Evolutionary conservation across 1,140 invertebrate species (phyloP).

Genomic region (Liolophura sinensis): DNA sequence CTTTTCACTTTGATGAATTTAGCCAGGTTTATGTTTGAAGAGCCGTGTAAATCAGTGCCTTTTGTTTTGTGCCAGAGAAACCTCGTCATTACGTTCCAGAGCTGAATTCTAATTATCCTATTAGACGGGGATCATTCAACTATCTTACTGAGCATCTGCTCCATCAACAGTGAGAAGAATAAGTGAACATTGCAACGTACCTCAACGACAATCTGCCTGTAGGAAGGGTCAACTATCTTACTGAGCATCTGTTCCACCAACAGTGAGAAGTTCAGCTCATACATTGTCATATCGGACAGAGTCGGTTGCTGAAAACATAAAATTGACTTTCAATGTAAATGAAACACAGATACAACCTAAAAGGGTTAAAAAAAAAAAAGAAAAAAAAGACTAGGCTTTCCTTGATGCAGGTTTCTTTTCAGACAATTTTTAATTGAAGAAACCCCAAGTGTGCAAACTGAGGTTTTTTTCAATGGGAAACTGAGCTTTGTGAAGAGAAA

Average conservation of each 20-base stretch:
- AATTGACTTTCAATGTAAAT: slow-evolving; percentile 5
- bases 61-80: background rate
- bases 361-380: slow-evolving; percentile 1
- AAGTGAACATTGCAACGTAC: slow-evolving; percentile 42
- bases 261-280: slow-evolving; percentile 95
- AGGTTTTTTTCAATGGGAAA: too few relatives aligned
- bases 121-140: too few relatives aligned
- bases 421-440: too few relatives aligned
- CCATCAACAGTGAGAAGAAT: background rate
- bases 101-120: too few relatives aligned
- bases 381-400: background rate
- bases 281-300: slow-evolving; percentile 92
- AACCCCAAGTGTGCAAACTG: too few relatives aligned
- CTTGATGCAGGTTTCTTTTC: too few relatives aligned
- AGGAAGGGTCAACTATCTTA: slow-evolving; percentile 82
- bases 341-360: background rate
- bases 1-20: background rate
- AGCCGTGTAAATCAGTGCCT: background rate
- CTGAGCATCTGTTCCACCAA: slow-evolving; percentile 92
- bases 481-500: too few relatives aligned
- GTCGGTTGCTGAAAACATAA: slow-evolving; percentile 77
- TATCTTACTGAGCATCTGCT: background rate
- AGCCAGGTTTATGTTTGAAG: background rate
- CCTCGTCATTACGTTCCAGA: background rate
- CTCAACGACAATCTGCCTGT: slow-evolving; percentile 93